Conservation (phyloP, 2,113 vertebrate species). For the Myotis yumanensis region DNA sequence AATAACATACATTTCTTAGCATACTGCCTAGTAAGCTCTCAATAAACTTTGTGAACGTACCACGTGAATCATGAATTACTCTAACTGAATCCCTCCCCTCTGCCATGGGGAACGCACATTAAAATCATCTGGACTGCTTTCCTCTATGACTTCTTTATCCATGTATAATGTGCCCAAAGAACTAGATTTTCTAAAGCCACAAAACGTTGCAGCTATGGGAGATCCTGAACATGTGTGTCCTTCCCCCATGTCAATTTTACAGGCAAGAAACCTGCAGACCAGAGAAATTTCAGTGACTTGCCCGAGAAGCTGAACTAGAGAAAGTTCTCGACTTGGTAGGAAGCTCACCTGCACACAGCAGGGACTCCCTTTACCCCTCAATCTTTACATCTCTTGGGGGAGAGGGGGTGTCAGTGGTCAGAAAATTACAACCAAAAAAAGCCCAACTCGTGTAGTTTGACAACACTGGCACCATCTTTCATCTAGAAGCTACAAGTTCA, state of each 20-base stretch:
- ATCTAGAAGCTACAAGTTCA: constrained; percentile 2
- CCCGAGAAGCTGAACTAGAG: not conserved
- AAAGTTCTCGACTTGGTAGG: not conserved
- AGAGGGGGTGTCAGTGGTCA: not conserved
- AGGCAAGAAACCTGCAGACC: not conserved
- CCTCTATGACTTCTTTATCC: not conserved
- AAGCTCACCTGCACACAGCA: not conserved
- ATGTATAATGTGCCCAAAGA: not conserved
- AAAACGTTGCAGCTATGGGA: not conserved
- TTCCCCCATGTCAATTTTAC: not conserved
- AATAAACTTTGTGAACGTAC: not conserved
- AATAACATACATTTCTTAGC: not conserved
- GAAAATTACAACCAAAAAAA: not conserved
- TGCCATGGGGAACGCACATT: not conserved
- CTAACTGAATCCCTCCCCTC: not conserved
- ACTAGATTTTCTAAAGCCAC: not conserved
- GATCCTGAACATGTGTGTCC: not conserved
- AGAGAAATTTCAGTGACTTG: not conserved
- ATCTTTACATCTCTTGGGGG: not conserved
- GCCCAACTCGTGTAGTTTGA: not conserved
- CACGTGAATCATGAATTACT: not conserved
- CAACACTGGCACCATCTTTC: not conserved
- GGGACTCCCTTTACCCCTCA: not conserved
- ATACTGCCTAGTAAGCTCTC: not conserved
- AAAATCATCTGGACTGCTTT: not conserved